Evolutionary conservation across 2,888 invertebrate species (phyloP).

Genomic region (Tenthredo distinguenda): DNA sequence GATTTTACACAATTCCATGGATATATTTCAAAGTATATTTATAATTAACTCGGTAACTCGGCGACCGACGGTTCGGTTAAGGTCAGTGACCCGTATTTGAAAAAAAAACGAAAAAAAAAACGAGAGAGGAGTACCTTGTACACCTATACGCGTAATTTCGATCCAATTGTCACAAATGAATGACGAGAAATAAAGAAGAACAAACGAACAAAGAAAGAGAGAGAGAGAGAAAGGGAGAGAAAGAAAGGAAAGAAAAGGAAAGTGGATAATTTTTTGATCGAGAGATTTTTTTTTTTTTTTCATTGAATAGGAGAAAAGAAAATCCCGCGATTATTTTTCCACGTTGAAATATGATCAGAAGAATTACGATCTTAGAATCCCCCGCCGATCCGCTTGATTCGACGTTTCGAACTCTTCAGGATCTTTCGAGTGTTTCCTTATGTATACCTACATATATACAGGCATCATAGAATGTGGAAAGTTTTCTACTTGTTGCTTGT

Average conservation of each 20-base stretch:
- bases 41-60: neutral
- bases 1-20: conserved; percentile 2
- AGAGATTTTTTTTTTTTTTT: neutral
- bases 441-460: neutral
- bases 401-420: neutral
- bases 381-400: neutral
- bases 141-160: neutral
- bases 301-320: neutral
- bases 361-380: neutral
- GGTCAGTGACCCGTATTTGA: neutral
- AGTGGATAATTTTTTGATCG: neutral
- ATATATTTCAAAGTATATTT: conserved; percentile 2
- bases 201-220: neutral
- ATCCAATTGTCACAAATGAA: conserved; percentile 1
- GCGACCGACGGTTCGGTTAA: neutral
- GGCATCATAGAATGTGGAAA: neutral
- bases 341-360: neutral
- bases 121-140: neutral
- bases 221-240: conserved; percentile 34
- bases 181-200: neutral
- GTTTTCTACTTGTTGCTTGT: conserved; percentile 24
- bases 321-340: neutral
- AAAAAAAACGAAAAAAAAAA: neutral
- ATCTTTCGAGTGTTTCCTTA: neutral
- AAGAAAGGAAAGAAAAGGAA: neutral